Percentiles rank a stretch among this genome's conserved stretches.
Evolutionary conservation across 2,113 vertebrate genomes (phyloP).

Genomic region (Perca fluviatilis): DNA sequence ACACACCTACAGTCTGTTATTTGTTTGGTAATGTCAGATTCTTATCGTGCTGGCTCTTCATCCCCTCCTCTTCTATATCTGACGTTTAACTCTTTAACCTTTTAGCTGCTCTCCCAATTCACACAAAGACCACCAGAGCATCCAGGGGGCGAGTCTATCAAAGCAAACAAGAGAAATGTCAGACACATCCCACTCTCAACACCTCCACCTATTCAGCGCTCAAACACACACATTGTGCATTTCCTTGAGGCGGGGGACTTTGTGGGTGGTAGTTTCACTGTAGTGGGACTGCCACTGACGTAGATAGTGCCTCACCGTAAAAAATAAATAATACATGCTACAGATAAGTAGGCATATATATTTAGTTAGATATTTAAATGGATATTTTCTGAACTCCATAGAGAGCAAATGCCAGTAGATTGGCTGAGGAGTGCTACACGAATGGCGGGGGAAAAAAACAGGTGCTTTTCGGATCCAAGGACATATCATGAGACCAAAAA

Average conservation of each 20-base stretch:
- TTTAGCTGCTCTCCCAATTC: background rate
- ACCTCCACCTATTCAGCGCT: background rate
- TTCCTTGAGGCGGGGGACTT: conserved; percentile 6
- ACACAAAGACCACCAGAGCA: conserved; percentile 48
- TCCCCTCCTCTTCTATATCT: background rate
- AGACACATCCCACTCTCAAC: conserved; percentile 50
- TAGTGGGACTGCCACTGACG: conserved; percentile 41
- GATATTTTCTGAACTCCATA: background rate
- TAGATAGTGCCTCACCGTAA: background rate
- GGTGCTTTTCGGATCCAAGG: too few relatives aligned
- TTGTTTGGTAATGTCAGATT: background rate
- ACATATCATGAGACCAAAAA: too few relatives aligned
- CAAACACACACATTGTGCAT: conserved; percentile 8
- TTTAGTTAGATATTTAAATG: background rate
- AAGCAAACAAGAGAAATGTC: conserved; percentile 41
- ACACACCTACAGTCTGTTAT: conserved; percentile 11
- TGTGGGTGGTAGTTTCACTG: conserved; percentile 49
- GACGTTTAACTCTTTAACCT: conserved; percentile 26
- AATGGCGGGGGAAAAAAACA: too few relatives aligned
- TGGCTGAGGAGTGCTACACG: too few relatives aligned
- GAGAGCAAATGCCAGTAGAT: too few relatives aligned
- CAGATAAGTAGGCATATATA: background rate
- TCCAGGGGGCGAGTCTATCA: conserved; percentile 26
- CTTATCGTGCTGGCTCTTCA: conserved; percentile 15
- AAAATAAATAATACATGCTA: background rate